Evolutionary conservation across 2,888 invertebrate genomes (phyloP).

Genomic region (Lasius fuliginosus): DNA sequence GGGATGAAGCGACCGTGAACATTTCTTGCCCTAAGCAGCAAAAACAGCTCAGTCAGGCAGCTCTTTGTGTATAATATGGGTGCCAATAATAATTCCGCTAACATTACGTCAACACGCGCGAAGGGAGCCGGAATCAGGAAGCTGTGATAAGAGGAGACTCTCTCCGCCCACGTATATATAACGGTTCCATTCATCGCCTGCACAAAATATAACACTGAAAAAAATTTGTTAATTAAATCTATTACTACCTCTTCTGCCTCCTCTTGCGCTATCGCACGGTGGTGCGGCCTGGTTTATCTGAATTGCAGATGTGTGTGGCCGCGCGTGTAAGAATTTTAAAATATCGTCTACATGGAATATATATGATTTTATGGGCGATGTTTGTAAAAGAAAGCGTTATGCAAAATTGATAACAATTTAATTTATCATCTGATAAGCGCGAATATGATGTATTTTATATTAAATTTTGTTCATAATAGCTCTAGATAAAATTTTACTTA

Average conservation of each 20-base stretch:
- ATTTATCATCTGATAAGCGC: not conserved
- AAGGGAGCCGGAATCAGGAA: constrained; percentile 26
- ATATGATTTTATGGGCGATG: not conserved
- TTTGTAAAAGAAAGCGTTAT: not conserved
- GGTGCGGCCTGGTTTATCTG: not conserved
- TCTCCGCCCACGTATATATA: not conserved
- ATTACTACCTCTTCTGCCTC: not conserved
- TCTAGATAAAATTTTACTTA: constrained; percentile 1
- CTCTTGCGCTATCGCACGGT: not conserved
- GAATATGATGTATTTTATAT: not conserved
- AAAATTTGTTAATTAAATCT: constrained; percentile 33
- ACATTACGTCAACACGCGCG: constrained; percentile 36
- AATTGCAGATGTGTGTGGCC: constrained; percentile 1
- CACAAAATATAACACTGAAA: constrained; percentile 9
- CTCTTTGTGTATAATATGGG: not conserved
- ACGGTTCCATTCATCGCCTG: constrained; percentile 21
- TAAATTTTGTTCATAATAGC: not conserved
- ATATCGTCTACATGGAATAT: not conserved
- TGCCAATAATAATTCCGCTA: constrained; percentile 41
- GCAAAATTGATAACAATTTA: not conserved
- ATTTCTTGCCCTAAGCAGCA: constrained; percentile 23
- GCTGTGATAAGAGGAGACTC: not conserved
- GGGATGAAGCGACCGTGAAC: constrained; percentile 35
- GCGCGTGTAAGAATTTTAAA: not conserved
- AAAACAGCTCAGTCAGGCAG: not conserved